Evolutionary conservation across 1,140 invertebrate genomes (phyloP).

Genomic region (Anastatus disparis): DNA sequence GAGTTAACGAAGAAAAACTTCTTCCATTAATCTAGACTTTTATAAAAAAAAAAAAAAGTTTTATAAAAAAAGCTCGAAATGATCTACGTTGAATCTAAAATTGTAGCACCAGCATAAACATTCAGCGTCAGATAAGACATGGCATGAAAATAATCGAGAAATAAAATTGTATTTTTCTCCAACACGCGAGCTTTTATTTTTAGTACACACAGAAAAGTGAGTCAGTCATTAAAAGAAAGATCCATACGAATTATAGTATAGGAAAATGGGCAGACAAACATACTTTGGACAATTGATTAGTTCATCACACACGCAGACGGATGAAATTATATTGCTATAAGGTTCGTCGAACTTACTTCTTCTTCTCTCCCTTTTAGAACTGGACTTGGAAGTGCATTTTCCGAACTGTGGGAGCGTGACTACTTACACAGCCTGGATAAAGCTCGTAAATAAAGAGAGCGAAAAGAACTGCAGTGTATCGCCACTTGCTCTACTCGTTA

Average conservation of each 20-base stretch:
- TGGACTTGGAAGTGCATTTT: neutral
- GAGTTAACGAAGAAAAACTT: too few species aligned
- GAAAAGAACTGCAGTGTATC: neutral
- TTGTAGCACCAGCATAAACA: too few species aligned
- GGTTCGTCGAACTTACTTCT: conserved; percentile 4
- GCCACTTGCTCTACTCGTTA: neutral
- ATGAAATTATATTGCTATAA: neutral
- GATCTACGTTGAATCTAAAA: too few species aligned
- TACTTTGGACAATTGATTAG: conserved; percentile 12
- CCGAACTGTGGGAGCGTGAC: conserved; percentile 9
- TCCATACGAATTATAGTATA: neutral
- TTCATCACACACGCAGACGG: neutral
- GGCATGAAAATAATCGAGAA: too few species aligned
- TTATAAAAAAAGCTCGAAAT: too few species aligned
- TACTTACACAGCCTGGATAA: neutral
- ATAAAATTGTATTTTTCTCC: neutral
- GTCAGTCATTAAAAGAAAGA: conserved; percentile 5
- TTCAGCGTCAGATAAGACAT: too few species aligned
- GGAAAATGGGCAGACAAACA: neutral
- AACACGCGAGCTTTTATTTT: conserved; percentile 2
- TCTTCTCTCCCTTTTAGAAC: too few species aligned
- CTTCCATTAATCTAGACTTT: too few species aligned
- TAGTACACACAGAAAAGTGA: neutral
- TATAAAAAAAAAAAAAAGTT: too few species aligned
- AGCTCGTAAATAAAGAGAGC: neutral